Base-by-base conservation (phyloP, 2,113 vertebrate genomes). In the Empidonax alnorum region DNA sequence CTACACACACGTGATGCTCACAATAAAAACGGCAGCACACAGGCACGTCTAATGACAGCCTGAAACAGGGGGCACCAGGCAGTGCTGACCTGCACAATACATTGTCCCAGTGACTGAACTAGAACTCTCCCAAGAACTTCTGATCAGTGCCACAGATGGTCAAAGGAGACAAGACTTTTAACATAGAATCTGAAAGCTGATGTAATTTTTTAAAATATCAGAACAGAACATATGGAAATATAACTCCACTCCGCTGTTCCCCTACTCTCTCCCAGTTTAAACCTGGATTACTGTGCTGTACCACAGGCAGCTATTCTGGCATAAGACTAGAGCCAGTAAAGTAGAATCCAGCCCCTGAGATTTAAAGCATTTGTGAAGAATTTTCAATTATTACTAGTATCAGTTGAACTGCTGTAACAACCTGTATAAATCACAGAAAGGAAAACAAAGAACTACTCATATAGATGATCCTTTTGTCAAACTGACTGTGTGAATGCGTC, bases 371-470 rank as follows among this genome's bases (percentile, higher is more conserved):
- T 97, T 97, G 79, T 94, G 83, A 96, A 97, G 94, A 96, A 96
- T 98, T 98, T 97, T 97, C 95, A 96, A 86, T 97, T 97, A 96
- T 96, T 97, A 74, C 84, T 86, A 69, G 88, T 95, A 94, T 96
- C 96, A 94, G 59, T 89, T 37, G 83, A 92, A 95, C 93, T 94
- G 91, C 88, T 97, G 92, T 95, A 96, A 96, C 93, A 96, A 97
- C 96, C 89, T 97, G 94, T 83, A 91, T 65, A 86, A 94, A 96
- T 92, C 90, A 93, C 68, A 91, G 93, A 89, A 96, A 87, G 72
- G 92, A 97, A 98, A 98, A 97, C 95, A 97, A 98, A 96, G 80
- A 91, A 23, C 92, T 91, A 90, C 95, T 97, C 88, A 87, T 31
- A 72, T 7, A 86, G 92, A 96, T 94, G 94, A 97, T 96, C 84